Evolutionary conservation across 2,888 invertebrate genomes (phyloP), one percentile per base, ranked within the genome.

Genomic region (Bellardia bayeri): DNA sequence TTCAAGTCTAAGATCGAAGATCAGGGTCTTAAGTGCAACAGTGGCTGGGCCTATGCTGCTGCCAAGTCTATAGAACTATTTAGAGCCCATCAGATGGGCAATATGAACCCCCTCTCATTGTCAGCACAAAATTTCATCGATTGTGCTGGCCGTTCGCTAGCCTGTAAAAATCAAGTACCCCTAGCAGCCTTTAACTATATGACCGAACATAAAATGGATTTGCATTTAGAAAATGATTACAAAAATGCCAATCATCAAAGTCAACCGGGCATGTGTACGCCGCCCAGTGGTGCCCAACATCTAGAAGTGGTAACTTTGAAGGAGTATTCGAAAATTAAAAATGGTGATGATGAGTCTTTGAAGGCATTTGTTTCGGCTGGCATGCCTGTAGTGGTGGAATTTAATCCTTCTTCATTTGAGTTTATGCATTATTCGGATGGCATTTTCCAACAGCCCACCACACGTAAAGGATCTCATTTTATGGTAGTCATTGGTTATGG

Each of bases 91-190:
- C 69, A 72, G 14, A 11, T 42, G 0, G 89, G 80, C 1, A 16
- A 7, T 13, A 30, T 68, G 2, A 51, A 42, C 5, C 89, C 91
- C 0, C 56, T 23, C 1, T n/a, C 88, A 4, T 95, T 98, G 30
- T 98, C 98, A 86, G 98, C 98, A 93, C 98, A 98, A 94, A 97
- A 98, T 94, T 94, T 98, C 83, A 95, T 98, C 80, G 98, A 98
- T 94, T 98, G 98, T 92, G 91, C 92, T 13, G 91, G 91, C 6
- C 80, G 88, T 33, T 82, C 88, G 3, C 88, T 68, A 0, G 95
- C 97, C 58, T 98, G 98, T 94, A 95, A 96, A 40, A 91, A 86
- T 0, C 98, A 98, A 87, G 92, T 95, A 51, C 95, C 95, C 91
- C 97, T 97, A 94, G 94, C 96, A 90, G 97, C 97, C 76, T 98